Evolutionary conservation across 2,797 vertebrate species (phyloP).

Genomic region (Cryptoprocta ferox): DNA sequence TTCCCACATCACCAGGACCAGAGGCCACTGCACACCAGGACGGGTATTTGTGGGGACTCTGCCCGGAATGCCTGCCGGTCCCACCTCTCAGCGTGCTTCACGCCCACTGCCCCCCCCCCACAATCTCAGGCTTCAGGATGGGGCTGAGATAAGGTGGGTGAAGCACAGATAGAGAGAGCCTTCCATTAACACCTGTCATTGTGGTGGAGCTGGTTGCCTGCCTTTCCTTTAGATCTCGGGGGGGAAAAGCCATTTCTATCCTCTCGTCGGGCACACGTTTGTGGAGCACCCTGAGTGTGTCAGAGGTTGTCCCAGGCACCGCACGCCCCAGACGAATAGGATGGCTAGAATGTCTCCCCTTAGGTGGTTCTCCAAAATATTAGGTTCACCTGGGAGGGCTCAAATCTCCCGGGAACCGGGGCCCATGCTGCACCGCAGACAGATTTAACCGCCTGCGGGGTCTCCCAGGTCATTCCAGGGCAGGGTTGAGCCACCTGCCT

Average conservation of each 20-base stretch:
- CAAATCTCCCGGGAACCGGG: rapidly evolving
- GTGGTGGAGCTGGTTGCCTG: rapidly evolving
- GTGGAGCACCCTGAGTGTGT: rapidly evolving
- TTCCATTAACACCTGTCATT: rapidly evolving
- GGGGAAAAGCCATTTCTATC: rapidly evolving
- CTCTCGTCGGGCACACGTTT: too few relatives aligned
- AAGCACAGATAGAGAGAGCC: rapidly evolving
- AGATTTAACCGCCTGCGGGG: rapidly evolving
- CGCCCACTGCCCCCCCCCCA: rapidly evolving
- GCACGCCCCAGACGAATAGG: not conserved
- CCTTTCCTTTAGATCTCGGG: not conserved
- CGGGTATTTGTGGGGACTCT: rapidly evolving
- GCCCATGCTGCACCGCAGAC: rapidly evolving
- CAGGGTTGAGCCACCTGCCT: not conserved
- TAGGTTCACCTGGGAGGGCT: rapidly evolving
- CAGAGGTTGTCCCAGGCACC: rapidly evolving
- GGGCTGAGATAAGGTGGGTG: rapidly evolving
- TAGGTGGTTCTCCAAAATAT: rapidly evolving
- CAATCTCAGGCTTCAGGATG: rapidly evolving
- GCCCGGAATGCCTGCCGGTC: rapidly evolving
- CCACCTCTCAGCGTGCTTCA: too few relatives aligned
- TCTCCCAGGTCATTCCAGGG: not conserved
- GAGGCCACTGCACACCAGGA: not conserved
- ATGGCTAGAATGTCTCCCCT: not conserved
- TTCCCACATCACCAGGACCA: not conserved